Percentiles rank a stretch among this genome's conserved stretches.
Conservation (phyloP, 2,113 vertebrate genomes). For the Periophthalmus modestus region DNA sequence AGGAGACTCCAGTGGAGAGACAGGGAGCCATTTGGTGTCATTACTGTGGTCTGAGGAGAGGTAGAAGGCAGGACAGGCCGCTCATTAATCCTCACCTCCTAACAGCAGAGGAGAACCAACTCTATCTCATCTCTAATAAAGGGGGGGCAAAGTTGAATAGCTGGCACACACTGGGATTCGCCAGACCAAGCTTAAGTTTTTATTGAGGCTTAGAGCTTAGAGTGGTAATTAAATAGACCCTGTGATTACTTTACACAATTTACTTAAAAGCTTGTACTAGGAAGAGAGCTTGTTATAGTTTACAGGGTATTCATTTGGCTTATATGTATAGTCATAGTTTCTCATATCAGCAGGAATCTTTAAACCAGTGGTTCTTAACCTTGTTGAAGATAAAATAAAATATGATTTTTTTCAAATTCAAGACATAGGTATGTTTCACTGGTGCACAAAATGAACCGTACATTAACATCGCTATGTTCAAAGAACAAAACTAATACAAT, state of each 20-base stretch:
- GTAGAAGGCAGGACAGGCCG: constrained; percentile 35
- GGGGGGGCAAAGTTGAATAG: constrained; percentile 29
- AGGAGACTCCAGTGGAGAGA: constrained; percentile 26
- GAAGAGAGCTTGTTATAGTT: neutral
- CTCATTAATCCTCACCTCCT: constrained; percentile 57
- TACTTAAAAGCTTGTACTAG: constrained; percentile 17
- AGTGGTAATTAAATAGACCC: constrained; percentile 17
- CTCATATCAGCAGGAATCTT: neutral
- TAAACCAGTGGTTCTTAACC: too few relatives aligned
- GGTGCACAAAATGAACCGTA: too few relatives aligned
- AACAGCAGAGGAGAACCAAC: constrained; percentile 39
- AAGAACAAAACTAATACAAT: too few relatives aligned
- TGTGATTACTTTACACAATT: constrained; percentile 25
- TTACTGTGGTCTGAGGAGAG: constrained; percentile 74
- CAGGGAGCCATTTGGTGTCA: constrained; percentile 65
- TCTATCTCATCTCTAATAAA: constrained; percentile 47
- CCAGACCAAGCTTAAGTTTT: neutral
- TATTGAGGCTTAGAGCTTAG: constrained; percentile 6
- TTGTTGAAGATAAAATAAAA: too few relatives aligned
- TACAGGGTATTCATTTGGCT: neutral
- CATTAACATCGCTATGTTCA: too few relatives aligned
- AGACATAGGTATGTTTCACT: too few relatives aligned
- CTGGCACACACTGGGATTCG: neutral
- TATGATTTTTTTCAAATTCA: too few relatives aligned
- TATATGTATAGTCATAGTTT: neutral